These are phyloP conservation scores for Gallinago paraguaiae DNA, from an alignment of 2,113 vertebrate species.

Conservation along the genomic window DNA sequence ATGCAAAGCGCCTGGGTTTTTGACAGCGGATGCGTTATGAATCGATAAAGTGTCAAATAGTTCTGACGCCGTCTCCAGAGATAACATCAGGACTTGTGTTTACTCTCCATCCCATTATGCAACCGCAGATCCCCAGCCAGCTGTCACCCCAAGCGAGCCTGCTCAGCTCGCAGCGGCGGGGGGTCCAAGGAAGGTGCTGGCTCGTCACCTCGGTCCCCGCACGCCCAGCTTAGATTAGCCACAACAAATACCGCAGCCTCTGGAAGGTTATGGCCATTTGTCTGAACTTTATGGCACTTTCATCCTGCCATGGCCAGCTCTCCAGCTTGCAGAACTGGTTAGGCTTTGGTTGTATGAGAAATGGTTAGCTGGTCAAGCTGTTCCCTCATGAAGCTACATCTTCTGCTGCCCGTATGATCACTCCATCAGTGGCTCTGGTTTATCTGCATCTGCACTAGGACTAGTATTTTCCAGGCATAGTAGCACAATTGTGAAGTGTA, in stretches of 20 bases:
- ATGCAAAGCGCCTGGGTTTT: background rate
- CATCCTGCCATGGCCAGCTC: background rate
- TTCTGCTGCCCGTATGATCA: background rate
- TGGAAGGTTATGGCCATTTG: background rate
- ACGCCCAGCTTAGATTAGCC: background rate
- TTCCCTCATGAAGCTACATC: background rate
- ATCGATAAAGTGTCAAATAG: background rate
- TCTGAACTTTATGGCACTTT: background rate
- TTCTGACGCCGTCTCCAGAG: background rate
- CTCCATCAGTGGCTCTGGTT: background rate
- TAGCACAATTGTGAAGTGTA: background rate
- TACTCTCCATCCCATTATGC: background rate
- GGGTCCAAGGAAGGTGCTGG: background rate
- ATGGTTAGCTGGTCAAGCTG: background rate
- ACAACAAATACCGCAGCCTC: background rate
- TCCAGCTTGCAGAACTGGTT: background rate
- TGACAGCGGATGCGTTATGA: background rate
- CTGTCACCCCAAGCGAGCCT: fast-evolving
- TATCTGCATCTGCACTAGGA: background rate
- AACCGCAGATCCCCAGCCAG: background rate
- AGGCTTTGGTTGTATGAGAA: background rate
- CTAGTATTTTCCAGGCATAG: background rate
- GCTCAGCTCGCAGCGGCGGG: fast-evolving
- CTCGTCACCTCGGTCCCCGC: background rate
- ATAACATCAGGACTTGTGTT: background rate